Evolutionary conservation across 1,140 invertebrate genomes (phyloP).

Genomic region (Papilio dardanus): DNA sequence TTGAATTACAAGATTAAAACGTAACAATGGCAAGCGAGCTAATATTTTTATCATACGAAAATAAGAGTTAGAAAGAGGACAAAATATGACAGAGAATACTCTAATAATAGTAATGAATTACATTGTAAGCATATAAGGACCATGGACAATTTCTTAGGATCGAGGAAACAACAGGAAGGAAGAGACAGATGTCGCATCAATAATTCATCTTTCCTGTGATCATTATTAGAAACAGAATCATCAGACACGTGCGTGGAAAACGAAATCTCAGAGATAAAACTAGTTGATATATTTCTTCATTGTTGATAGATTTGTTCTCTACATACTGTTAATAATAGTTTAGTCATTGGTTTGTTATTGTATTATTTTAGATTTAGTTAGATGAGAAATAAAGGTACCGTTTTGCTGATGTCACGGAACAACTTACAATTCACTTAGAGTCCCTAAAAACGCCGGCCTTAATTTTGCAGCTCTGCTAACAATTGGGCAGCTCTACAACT

Average conservation of each 20-base stretch:
- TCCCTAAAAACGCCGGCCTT: neutral
- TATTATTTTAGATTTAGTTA: no score
- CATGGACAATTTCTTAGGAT: slow-evolving; percentile 17
- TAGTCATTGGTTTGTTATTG: no score
- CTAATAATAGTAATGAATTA: slow-evolving; percentile 26
- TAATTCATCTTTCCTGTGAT: slow-evolving; percentile 17
- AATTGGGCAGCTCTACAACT: neutral
- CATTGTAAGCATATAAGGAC: slow-evolving; percentile 3
- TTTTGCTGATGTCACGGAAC: no score
- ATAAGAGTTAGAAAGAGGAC: neutral
- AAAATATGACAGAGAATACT: neutral
- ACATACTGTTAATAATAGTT: no score
- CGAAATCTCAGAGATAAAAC: no score
- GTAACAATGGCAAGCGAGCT: no score
- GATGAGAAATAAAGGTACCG: no score
- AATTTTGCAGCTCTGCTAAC: neutral
- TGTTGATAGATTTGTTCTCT: no score
- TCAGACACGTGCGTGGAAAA: neutral
- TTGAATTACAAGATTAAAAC: no score
- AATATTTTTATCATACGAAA: no score
- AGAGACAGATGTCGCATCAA: slow-evolving; percentile 3
- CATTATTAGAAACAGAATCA: slow-evolving; percentile 13
- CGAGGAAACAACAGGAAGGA: neutral
- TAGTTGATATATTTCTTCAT: no score
- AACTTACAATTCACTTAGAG: no score